phyloP scores from a whole-genome alignment of 2,113 vertebrate species.

The Pangasianodon gigas region DNA sequence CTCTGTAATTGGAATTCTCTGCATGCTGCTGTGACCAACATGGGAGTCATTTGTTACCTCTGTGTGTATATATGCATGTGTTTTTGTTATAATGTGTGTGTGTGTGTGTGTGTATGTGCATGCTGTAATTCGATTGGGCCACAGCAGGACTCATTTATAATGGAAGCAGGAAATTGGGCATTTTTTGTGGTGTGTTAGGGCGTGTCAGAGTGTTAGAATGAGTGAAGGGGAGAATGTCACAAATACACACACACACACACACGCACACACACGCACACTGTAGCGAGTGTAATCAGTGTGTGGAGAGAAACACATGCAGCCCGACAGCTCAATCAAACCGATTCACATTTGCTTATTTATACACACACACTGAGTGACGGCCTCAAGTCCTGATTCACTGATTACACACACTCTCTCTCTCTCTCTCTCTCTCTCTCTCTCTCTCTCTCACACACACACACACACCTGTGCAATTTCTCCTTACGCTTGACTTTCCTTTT shows the following conservation, averaged over 20 bases:
- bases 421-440: no score
- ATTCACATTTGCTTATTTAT: not conserved
- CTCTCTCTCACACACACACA: not conserved
- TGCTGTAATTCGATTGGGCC: conserved; percentile 76
- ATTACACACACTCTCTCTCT: not conserved
- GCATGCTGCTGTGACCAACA: conserved; percentile 47
- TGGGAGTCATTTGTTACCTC: conserved; percentile 83
- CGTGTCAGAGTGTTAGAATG: conserved; percentile 34
- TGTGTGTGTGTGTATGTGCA: conserved; percentile 66
- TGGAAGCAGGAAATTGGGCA: conserved; percentile 81
- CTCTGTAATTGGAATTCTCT: conserved; percentile 79
- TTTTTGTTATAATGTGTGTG: not conserved
- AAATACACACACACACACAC: not conserved
- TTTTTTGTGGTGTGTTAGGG: conserved; percentile 62
- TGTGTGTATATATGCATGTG: conserved; percentile 61
- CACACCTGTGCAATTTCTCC: not conserved
- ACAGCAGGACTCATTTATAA: conserved; percentile 84
- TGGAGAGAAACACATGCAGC: not conserved
- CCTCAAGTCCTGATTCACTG: not conserved
- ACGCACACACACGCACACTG: not conserved
- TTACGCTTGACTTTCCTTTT: not conserved
- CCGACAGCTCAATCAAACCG: not conserved
- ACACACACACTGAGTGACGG: not conserved
- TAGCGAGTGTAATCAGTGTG: not conserved
- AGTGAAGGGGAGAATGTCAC: not conserved